Conservation (phyloP, 2,113 vertebrate species). For the Rhinogobius similis region DNA sequence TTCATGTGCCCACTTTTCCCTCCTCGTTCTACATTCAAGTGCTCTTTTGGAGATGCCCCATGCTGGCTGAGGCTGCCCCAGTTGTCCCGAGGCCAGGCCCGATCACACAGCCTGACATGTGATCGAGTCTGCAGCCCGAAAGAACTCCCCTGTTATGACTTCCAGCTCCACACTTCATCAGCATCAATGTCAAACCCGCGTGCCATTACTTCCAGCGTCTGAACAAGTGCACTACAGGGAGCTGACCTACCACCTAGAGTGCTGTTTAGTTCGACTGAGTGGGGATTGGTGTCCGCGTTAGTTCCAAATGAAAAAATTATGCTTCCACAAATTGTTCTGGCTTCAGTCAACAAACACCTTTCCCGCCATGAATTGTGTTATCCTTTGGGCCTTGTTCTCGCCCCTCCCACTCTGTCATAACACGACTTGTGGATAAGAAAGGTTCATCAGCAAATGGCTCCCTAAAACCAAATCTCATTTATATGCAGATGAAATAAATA, state of each 20-base stretch:
- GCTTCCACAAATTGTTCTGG: constrained; percentile 18
- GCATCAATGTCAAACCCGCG: constrained; percentile 56
- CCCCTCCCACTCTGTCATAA: constrained; percentile 34
- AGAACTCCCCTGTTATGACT: constrained; percentile 30
- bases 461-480: constrained; percentile 70
- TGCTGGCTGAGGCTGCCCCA: constrained; percentile 27
- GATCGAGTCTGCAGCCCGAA: constrained; percentile 33
- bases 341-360: constrained; percentile 26
- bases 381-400: background rate
- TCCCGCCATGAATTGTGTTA: constrained; percentile 21
- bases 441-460: constrained; percentile 69
- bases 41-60: constrained; percentile 20
- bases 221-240: constrained; percentile 40
- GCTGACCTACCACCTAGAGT: constrained; percentile 40
- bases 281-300: background rate
- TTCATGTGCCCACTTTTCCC: constrained; percentile 18
- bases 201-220: constrained; percentile 43
- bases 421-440: constrained; percentile 34
- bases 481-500: constrained; percentile 81
- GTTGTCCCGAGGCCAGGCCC: constrained; percentile 25
- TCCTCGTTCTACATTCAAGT: constrained; percentile 22
- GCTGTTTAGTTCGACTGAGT: constrained; percentile 23
- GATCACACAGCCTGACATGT: constrained; percentile 42
- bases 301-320: constrained; percentile 29
- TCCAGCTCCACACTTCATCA: constrained; percentile 51